Evolutionary conservation across 2,113 vertebrate species (phyloP).

Genomic region (Hydrochoerus hydrochaeris): DNA sequence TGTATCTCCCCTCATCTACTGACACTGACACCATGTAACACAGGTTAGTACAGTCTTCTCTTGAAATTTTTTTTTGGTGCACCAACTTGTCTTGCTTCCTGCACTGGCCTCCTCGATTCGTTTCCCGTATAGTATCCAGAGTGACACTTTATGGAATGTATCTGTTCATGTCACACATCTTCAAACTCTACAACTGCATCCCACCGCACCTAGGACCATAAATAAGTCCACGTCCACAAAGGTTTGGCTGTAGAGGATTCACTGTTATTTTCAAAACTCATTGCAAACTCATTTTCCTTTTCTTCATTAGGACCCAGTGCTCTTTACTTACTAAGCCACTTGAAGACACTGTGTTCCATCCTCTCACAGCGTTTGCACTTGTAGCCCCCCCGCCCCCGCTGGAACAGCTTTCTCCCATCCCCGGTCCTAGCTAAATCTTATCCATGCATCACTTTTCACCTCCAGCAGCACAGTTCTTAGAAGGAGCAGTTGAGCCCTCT

Average conservation of each 20-base stretch:
- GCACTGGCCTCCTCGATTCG: fast-evolving
- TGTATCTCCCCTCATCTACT: background rate
- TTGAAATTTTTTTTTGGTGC: background rate
- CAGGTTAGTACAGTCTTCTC: background rate
- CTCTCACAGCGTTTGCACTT: background rate
- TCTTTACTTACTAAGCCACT: background rate
- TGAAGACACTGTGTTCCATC: background rate
- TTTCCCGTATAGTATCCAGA: background rate
- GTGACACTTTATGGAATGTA: background rate
- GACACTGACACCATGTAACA: too few species aligned
- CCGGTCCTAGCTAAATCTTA: background rate
- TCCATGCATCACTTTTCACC: background rate
- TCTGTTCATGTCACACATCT: background rate
- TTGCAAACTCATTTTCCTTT: background rate
- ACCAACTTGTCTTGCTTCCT: background rate
- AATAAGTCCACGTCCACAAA: background rate
- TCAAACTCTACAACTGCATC: background rate
- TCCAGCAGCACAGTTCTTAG: background rate
- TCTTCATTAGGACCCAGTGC: background rate
- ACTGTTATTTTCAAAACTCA: background rate
- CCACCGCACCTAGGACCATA: background rate
- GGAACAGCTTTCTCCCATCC: background rate
- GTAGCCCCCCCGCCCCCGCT: background rate
- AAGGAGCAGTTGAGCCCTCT: background rate
- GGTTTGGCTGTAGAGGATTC: background rate